Evolutionary conservation across 2,113 vertebrate genomes (phyloP).

Genomic region (Pteronura brasiliensis): DNA sequence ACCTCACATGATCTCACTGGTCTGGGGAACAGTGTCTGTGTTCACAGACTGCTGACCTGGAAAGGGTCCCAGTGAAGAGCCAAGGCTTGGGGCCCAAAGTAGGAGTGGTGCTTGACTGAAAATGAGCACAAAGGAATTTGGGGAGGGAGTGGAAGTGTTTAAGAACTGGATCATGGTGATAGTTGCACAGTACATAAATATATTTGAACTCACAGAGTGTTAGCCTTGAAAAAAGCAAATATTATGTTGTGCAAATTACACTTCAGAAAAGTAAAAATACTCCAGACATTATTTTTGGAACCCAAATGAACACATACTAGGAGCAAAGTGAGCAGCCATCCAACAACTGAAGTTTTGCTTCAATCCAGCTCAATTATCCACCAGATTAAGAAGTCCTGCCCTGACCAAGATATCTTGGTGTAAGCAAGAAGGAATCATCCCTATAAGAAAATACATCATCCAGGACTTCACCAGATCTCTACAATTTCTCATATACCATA

Average conservation of each 20-base stretch:
- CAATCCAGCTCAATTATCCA: background rate
- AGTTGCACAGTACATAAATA: accelerated
- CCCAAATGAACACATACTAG: background rate
- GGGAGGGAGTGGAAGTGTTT: background rate
- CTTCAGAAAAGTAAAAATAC: background rate
- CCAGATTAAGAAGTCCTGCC: background rate
- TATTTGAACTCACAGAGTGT: background rate
- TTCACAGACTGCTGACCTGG: background rate
- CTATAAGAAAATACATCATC: background rate
- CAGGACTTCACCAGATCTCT: background rate
- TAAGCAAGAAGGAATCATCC: background rate
- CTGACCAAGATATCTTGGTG: background rate
- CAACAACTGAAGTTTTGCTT: background rate
- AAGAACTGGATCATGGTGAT: background rate
- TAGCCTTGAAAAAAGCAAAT: background rate
- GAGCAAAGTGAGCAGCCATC: background rate
- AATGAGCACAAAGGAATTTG: background rate
- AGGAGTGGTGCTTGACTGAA: background rate
- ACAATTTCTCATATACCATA: background rate
- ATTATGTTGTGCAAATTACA: background rate
- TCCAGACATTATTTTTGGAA: background rate
- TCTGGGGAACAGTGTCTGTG: background rate
- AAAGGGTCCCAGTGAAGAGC: background rate
- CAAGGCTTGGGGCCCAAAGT: accelerated
- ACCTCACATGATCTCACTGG: background rate